These are phyloP conservation scores for Dasypus novemcinctus DNA, from an alignment of 2,113 vertebrate genomes.

Conservation along the genomic window DNA sequence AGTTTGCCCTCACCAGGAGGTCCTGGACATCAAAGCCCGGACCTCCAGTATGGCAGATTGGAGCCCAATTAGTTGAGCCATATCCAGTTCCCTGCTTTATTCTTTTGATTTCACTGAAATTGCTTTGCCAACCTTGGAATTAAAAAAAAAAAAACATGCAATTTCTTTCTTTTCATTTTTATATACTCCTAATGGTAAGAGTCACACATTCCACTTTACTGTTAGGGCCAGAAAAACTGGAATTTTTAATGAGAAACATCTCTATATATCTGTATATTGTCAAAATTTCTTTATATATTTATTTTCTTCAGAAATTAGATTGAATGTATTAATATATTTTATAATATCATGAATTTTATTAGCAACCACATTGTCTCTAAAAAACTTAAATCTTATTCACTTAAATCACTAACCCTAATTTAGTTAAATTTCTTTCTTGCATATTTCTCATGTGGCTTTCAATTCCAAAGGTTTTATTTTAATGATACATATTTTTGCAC, in stretches of 20 bases:
- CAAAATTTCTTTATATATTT: neutral
- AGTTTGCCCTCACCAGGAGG: no score
- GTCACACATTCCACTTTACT: neutral
- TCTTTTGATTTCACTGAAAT: neutral
- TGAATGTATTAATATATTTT: neutral
- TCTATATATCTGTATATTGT: neutral
- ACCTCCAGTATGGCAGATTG: no score
- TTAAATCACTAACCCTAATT: neutral
- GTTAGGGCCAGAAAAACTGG: neutral
- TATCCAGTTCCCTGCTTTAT: no score
- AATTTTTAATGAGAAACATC: neutral
- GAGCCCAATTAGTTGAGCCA: no score
- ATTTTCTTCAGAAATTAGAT: neutral
- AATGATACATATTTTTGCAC: neutral
- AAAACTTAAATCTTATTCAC: neutral
- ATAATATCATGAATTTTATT: neutral
- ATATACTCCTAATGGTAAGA: neutral
- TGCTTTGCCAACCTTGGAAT: neutral
- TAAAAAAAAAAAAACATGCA: neutral
- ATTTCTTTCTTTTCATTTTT: neutral
- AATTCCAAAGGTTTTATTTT: neutral
- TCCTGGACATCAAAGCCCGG: no score
- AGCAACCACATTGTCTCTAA: neutral
- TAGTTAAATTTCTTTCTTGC: neutral
- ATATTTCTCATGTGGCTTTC: neutral